Base-by-base conservation (phyloP, 2,113 vertebrate species). In the Petromus typicus region DNA sequence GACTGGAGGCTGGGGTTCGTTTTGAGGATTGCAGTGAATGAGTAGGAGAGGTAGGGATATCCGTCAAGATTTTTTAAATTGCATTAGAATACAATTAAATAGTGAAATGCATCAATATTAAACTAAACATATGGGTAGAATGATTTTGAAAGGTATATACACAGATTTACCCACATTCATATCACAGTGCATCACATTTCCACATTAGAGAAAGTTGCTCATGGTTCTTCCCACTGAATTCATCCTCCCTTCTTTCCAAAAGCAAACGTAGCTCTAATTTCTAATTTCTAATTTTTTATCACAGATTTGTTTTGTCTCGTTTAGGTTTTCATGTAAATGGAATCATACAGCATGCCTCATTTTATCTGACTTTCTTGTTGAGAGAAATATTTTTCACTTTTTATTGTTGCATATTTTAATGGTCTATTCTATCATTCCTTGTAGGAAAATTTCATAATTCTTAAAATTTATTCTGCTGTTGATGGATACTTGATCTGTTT, bases 11-110 rank as follows among this genome's bases (percentile, higher is more conserved):
- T 54, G 34, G 25, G 78, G 61, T 73, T 97, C 57, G 37, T 54
- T 97, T 13, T 93, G 89, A 22, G 23, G 73, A 27, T 45, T 63
- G 18, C 30, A 92, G 48, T 20, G 79, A 76, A 92, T 87, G 34
- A 56, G 12, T 9, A 85, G 27, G 48, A 43, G 64, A 91, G n/a
- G 66, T 6, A 66, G 11, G 61, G 10, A 84, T 81, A 32, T 30
- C 59, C n/a, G 54, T 51, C 40, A 40, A 48, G 40, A 75, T 66
- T 85, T 75, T 22, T 7, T n/a, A 86, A 85, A 27, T 40, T 30
- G 9, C 71, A 54, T 8, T 37, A 20, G 20, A 54, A 10, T 18
- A 17, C 66, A 66, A 76, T 59, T 86, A 86, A 64, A 76, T 0
- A 37, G 17, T n/a, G 23, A 85, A 76, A 67, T 56, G n/a, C 8